Conservation (phyloP, 2,113 vertebrate species). For the Bos taurus region DNA sequence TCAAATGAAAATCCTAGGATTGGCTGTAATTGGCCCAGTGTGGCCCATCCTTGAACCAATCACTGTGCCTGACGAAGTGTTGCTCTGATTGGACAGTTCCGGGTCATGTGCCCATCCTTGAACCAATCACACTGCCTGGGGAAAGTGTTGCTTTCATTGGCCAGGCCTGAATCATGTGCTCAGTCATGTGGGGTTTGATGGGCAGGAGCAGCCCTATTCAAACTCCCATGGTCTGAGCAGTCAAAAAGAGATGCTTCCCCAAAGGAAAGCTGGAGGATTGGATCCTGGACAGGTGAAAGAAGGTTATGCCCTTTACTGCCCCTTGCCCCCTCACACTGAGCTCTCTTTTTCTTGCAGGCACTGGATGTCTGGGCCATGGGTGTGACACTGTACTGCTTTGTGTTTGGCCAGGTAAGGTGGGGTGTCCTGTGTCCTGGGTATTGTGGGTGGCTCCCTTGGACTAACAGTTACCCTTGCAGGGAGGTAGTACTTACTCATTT, state of each 20-base stretch:
- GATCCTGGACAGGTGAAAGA: not conserved
- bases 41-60: not conserved
- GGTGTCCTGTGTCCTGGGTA: not conserved
- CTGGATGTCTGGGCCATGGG: conserved; percentile 99
- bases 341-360: conserved; percentile 79
- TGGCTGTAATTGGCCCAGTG: not conserved
- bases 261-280: not conserved
- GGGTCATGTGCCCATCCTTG: not conserved
- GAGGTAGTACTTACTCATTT: not conserved
- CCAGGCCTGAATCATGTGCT: not conserved
- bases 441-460: not conserved
- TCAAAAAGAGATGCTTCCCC: not conserved
- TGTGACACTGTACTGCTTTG: conserved; percentile 95
- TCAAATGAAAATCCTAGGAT: not conserved
- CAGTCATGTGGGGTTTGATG: not conserved
- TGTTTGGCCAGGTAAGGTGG: conserved; percentile 92
- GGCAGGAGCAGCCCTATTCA: no score
- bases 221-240: not conserved
- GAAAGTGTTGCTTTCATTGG: not conserved
- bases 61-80: not conserved
- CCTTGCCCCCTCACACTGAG: not conserved
- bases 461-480: not conserved
- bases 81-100: not conserved
- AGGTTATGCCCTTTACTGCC: not conserved
- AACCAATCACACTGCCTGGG: not conserved